phyloP scores from a whole-genome alignment of 2,888 invertebrate genomes.

The Lymantria dispar region DNA sequence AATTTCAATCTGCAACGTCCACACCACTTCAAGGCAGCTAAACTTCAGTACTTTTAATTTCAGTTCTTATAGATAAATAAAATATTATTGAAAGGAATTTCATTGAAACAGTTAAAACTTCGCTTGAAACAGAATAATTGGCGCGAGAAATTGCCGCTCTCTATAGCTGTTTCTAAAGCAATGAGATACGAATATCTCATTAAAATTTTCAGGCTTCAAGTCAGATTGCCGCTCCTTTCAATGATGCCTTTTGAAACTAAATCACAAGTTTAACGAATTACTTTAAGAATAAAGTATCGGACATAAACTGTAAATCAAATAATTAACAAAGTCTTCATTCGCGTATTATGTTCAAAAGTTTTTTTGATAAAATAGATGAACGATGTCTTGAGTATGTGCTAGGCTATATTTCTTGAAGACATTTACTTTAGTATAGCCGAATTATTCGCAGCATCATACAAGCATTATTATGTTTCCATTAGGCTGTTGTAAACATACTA shows the following conservation, averaged over 20 bases:
- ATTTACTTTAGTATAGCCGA: no score
- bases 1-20: slow-evolving; percentile 71
- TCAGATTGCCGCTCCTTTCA: slow-evolving; percentile 65
- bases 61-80: slow-evolving; percentile 62
- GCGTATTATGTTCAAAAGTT: background rate
- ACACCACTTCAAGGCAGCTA: slow-evolving; percentile 62
- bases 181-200: slow-evolving; percentile 77
- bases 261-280: slow-evolving; percentile 71
- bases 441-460: no score
- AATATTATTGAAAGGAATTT: slow-evolving; percentile 54
- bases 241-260: slow-evolving; percentile 74
- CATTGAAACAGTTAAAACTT: slow-evolving; percentile 57
- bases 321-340: slow-evolving; percentile 10
- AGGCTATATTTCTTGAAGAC: no score
- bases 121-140: slow-evolving; percentile 61
- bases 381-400: no score
- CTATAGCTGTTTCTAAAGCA: slow-evolving; percentile 62
- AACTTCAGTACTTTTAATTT: slow-evolving; percentile 76
- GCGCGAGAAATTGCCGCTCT: slow-evolving; percentile 57
- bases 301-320: slow-evolving; percentile 50
- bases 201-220: slow-evolving; percentile 70
- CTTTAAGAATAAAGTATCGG: slow-evolving; percentile 65
- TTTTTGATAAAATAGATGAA: no score
- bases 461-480: no score
- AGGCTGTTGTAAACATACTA: no score